Evolutionary conservation across 2,113 vertebrate species (phyloP).

Genomic region (Oncorhynchus keta): DNA sequence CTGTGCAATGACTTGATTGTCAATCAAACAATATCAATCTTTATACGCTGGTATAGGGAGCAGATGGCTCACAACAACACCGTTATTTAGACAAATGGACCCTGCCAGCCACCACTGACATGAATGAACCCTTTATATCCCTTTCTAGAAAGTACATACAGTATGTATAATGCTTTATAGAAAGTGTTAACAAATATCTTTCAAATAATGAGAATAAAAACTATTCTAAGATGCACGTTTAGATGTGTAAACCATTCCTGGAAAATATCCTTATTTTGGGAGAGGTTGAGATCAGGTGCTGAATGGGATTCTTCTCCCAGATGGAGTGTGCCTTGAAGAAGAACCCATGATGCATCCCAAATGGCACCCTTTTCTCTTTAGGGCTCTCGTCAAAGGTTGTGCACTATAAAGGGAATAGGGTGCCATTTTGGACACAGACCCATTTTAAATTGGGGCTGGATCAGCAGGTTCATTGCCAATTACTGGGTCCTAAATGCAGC

Average conservation of each 20-base stretch:
- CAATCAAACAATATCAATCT: slow-evolving; percentile 41
- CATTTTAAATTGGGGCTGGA: slow-evolving; percentile 45
- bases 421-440: slow-evolving; percentile 35
- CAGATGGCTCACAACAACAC: background rate
- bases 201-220: slow-evolving; percentile 5
- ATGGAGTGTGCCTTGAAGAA: slow-evolving; percentile 12
- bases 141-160: too few relatives aligned
- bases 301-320: slow-evolving; percentile 48
- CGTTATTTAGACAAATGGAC: background rate
- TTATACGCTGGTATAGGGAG: background rate
- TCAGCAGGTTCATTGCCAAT: slow-evolving; percentile 24
- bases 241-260: slow-evolving; percentile 38
- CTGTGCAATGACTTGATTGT: slow-evolving; percentile 47
- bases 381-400: too few relatives aligned
- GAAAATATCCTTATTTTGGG: slow-evolving; percentile 44
- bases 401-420: too few relatives aligned
- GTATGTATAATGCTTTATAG: too few relatives aligned
- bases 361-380: too few relatives aligned
- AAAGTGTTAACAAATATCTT: background rate
- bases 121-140: background rate
- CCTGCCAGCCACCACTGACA: background rate
- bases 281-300: slow-evolving; percentile 54
- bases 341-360: too few relatives aligned
- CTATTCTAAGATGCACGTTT: background rate
- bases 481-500: slow-evolving; percentile 28